Conservation (phyloP, 2,113 vertebrate species). For the Lepus americanus region DNA sequence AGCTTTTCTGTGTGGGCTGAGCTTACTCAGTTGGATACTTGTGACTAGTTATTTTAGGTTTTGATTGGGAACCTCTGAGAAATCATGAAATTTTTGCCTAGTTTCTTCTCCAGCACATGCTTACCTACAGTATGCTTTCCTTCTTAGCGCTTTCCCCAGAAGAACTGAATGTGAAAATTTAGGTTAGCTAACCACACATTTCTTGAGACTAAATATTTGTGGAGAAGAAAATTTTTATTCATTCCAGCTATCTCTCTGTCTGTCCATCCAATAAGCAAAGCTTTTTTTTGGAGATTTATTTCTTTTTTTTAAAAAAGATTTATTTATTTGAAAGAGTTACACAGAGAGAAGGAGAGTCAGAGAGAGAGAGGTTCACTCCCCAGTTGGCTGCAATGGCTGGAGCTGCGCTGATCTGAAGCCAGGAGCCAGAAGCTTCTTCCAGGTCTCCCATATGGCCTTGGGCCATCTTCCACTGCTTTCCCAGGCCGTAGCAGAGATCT, state of each 20-base stretch:
- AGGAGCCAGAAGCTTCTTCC: too few relatives aligned
- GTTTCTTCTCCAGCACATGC: neutral
- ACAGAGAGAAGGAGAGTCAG: too few relatives aligned
- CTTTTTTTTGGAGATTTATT: neutral
- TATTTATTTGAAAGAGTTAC: too few relatives aligned
- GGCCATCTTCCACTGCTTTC: too few relatives aligned
- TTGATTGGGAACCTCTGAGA: constrained; percentile 67
- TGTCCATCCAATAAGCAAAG: neutral
- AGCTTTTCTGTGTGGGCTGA: constrained; percentile 22
- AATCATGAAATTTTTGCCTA: constrained; percentile 32
- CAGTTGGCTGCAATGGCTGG: too few relatives aligned
- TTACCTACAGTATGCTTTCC: neutral
- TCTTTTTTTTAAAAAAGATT: too few relatives aligned
- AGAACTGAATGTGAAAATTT: constrained; percentile 13
- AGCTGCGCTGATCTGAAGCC: too few relatives aligned
- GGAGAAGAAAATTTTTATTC: neutral
- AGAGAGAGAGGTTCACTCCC: too few relatives aligned
- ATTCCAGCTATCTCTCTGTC: neutral
- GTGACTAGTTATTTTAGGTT: constrained; percentile 40
- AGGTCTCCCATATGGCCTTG: too few relatives aligned
- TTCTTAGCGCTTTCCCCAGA: neutral
- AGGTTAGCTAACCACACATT: neutral
- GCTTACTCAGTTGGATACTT: constrained; percentile 53
- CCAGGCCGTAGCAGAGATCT: too few relatives aligned
- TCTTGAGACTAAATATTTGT: constrained; percentile 36